Base-by-base conservation (phyloP, 2,888 invertebrate species). In the Nineta flava region DNA sequence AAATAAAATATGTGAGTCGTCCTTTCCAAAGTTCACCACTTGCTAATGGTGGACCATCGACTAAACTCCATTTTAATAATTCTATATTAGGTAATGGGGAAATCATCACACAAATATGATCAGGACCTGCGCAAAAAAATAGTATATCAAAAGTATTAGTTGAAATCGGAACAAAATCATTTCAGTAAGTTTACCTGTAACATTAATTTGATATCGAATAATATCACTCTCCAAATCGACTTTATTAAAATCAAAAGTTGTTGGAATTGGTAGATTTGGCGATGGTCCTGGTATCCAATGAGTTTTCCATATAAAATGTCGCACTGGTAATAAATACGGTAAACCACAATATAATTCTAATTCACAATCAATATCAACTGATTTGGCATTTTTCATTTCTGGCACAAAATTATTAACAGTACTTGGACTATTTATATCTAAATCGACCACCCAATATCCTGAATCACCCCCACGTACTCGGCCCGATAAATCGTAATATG, bases 241-340 rank as follows among this genome's bases (percentile, higher is more conserved):
- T 49, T 67, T 61, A 48, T 68, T 59, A 44, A 76, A 61, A 48
- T 68, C 63, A 54, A 77, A 64, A 52, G 65, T 65, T 5, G 75
- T 70, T 2, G 71, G 71, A 50, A 68, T 65, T 35, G 63, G 65
- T 49, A 76, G 65, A 43, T 62, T 61, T 32, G 77, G 76, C 46
- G 69, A 65, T 10, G 73, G 70, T 16, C 73, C 75, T 42, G 74
- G 72, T 54, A 78, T 64, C 72, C 75, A 77, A 64, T 75, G 75
- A 17, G 79, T 79, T 64, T 69, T 73, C 73, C 74, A 74, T 57
- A 87, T 69, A 59, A 84, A 77, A 47, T 75, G 70, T 52, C 76
- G 70, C 56, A 83, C 81, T 35, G 88, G 87, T 64, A 87, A 78
- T 61, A 79, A 75, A 69, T 84, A 87, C 12, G 88, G 87, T 66